Evolutionary conservation across 2,888 invertebrate genomes (phyloP), one percentile per base, ranked within the genome.

Genomic region (Himalopsyche kuldschensis): DNA sequence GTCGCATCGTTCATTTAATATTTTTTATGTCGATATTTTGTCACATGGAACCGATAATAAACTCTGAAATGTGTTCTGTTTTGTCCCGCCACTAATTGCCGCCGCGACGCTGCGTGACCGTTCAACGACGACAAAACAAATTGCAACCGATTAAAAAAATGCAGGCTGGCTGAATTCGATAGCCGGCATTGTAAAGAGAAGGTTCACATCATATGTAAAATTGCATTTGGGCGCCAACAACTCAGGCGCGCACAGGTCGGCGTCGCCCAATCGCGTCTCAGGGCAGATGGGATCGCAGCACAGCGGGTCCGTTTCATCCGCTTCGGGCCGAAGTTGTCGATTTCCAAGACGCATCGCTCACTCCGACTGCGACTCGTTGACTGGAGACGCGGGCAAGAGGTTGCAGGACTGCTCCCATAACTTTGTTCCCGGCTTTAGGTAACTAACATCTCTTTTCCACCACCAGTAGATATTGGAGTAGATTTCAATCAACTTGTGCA

Each of bases 131-230:
- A 82, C 82, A 82, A 82, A 82, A 82, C 84, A 82, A 80, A 81
- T 83, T 80, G 80, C 83, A 63, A 81, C 30, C 77, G 75, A 82
- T 41, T 47, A 63, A 81, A 75, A 84, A 80, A 83, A 82, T 76
- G 27, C 63, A 92, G 92, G 94, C 93, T 94, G 94, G 94, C 93
- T 94, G 91, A 93, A 93, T 93, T 93, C 94, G 89, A 91, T 94
- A 90, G 93, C 94, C 90, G 94, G 94, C 90, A 93, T 93, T 89
- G 92, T 94, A 90, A 96, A 96, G 91, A 95, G 95, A 90, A 94
- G 96, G 89, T 95, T 96, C 90, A 94, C 95, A 89, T 95, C 95
- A 87, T 96, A 96, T 91, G 95, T 96, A 88, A 96, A 96, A 92
- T 93, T 96, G 90, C 95, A 96, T 91, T 93, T 94, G 88, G 92